A percentile compares a stretch with the other conserved stretches of the same genome.
phyloP scores from a whole-genome alignment of 2,888 invertebrate genomes.

The Margaritifera margaritifera region DNA sequence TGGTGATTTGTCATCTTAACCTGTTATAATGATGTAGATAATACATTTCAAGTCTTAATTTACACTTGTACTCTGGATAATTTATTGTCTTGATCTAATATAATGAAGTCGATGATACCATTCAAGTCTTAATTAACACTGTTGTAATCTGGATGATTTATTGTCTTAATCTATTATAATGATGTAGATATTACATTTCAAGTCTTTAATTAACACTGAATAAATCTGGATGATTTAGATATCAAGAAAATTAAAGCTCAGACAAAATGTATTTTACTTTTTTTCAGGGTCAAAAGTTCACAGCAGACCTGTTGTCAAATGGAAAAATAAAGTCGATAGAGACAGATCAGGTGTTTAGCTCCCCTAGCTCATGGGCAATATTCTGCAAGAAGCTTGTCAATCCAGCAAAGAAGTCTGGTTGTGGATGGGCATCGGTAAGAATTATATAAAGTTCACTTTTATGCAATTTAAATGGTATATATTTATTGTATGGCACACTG shows the following conservation, averaged over 20 bases:
- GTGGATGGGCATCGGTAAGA: constrained; percentile 94
- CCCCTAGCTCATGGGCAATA: constrained; percentile 94
- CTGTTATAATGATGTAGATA: no score
- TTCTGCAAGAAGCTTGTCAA: constrained; percentile 93
- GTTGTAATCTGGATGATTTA: no score
- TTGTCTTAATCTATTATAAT: no score
- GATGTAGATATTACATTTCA: no score
- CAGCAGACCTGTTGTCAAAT: constrained; percentile 87
- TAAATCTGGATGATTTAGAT: neutral
- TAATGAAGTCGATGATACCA: no score
- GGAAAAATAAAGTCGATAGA: constrained; percentile 91
- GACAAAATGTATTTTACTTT: neutral
- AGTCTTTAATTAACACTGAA: neutral
- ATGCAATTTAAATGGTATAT: no score
- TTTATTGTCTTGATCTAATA: no score
- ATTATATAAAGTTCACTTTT: neutral
- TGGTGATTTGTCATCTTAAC: no score
- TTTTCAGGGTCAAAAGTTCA: constrained; percentile 89
- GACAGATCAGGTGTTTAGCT: constrained; percentile 88
- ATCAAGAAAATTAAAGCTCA: neutral
- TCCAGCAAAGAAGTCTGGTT: constrained; percentile 92
- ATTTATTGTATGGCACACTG: no score
- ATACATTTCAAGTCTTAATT: no score
- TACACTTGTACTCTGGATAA: no score
- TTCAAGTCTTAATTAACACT: no score